phyloP scores from a whole-genome alignment of 2,797 vertebrate genomes.

The Fratercula arctica region DNA sequence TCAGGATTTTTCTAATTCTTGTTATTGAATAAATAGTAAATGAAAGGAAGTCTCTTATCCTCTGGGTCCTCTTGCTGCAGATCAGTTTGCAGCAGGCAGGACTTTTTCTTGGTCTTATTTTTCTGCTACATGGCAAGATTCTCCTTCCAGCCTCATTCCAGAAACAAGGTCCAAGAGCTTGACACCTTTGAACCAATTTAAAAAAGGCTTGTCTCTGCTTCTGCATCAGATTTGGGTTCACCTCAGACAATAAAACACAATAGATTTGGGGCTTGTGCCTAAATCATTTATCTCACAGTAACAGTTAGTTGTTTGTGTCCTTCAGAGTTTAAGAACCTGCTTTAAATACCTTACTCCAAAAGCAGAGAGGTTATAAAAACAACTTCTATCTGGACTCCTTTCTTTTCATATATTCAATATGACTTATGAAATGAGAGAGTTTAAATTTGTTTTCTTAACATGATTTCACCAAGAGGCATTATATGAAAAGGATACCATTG shows the following conservation, averaged over 20 bases:
- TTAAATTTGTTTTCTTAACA: not conserved
- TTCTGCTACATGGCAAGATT: not conserved
- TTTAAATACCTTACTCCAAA: not conserved
- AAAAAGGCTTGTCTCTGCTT: not conserved
- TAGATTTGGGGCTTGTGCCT: not conserved
- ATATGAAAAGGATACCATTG: not conserved
- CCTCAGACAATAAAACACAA: not conserved
- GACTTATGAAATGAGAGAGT: not conserved
- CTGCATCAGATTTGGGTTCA: not conserved
- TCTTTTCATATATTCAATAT: not conserved
- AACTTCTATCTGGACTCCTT: not conserved
- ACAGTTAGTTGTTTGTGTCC: not conserved
- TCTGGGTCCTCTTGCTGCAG: not conserved
- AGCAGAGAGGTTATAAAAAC: not conserved
- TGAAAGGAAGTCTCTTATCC: not conserved
- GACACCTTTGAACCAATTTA: not conserved
- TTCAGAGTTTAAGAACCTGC: not conserved
- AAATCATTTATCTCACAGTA: not conserved
- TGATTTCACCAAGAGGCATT: not conserved
- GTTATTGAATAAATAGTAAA: not conserved
- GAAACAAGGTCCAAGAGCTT: not conserved
- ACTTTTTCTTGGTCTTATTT: not conserved
- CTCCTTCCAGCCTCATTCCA: not conserved
- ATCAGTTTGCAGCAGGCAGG: not conserved
- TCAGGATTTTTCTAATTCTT: accelerated